A percentile compares a stretch with the other conserved stretches of the same genome.
Conservation (phyloP, 1,140 invertebrate species). For the Trichomalopsis sarcophagae region DNA sequence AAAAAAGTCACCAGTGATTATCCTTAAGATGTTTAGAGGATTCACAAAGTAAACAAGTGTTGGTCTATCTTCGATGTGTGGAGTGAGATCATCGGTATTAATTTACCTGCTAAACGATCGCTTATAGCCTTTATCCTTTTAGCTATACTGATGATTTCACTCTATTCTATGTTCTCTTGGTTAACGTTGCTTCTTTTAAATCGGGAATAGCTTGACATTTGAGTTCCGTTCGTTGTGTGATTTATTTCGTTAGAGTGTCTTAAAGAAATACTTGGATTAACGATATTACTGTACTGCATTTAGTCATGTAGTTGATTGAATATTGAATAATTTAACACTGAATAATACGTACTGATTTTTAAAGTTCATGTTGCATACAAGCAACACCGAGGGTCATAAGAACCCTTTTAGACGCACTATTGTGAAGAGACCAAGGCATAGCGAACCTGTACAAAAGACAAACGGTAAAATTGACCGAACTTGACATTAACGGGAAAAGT, state of each 20-base stretch:
- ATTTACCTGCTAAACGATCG: not conserved
- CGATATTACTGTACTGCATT: not conserved
- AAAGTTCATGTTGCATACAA: slow-evolving; percentile 55
- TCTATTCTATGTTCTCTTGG: not conserved
- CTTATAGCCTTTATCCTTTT: not conserved
- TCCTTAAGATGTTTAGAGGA: slow-evolving; percentile 5
- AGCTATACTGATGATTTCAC: not conserved
- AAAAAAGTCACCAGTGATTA: slow-evolving; percentile 14
- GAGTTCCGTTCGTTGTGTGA: not conserved
- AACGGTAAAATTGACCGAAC: slow-evolving; percentile 49
- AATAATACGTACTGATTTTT: slow-evolving; percentile 50
- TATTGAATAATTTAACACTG: slow-evolving; percentile 6
- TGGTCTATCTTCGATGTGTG: not conserved
- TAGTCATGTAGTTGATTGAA: slow-evolving; percentile 40
- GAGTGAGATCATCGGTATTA: not conserved
- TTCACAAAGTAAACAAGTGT: not conserved
- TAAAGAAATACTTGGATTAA: not conserved
- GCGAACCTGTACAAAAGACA: slow-evolving; percentile 51
- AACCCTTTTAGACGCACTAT: slow-evolving; percentile 54
- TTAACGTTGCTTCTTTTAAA: not conserved
- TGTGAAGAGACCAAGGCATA: slow-evolving; percentile 53
- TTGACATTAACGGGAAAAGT: slow-evolving; percentile 49
- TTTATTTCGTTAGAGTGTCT: not conserved
- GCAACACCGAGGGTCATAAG: slow-evolving; percentile 53
- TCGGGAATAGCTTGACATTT: not conserved